Conservation (phyloP, 2,888 invertebrate species). For the Tachina grossa region DNA sequence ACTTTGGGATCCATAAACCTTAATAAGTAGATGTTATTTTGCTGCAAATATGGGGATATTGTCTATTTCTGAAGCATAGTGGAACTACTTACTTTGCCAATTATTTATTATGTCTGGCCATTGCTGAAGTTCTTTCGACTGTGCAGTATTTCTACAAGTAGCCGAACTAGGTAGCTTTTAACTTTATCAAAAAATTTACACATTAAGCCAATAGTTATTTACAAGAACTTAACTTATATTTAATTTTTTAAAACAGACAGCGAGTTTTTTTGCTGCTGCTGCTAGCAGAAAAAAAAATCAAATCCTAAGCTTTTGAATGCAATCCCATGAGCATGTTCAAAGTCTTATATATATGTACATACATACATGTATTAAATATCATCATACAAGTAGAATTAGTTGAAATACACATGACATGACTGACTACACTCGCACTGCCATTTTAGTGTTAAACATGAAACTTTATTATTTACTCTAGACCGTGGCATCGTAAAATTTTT, state of each 20-base stretch:
- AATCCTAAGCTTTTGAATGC: constrained; percentile 28
- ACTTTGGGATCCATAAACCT: no score
- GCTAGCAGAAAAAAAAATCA: constrained; percentile 26
- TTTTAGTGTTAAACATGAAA: constrained; percentile 27
- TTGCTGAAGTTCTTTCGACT: no score
- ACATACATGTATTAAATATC: not conserved
- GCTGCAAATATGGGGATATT: no score
- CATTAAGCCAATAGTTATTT: not conserved
- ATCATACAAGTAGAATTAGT: not conserved
- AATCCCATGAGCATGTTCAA: constrained; percentile 29
- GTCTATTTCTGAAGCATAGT: no score
- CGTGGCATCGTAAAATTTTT: constrained; percentile 57
- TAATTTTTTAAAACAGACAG: not conserved
- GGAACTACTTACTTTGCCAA: no score
- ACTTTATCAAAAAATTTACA: no score
- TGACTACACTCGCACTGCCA: constrained; percentile 9
- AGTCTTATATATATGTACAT: not conserved
- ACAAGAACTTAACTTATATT: not conserved
- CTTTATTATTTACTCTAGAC: constrained; percentile 53
- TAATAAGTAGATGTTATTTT: no score
- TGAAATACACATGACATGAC: constrained; percentile 7
- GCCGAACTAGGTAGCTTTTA: no score
- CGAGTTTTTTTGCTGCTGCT: not conserved
- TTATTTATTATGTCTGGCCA: no score
- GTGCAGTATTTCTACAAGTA: no score